Evolutionary conservation across 2,113 vertebrate genomes (phyloP).

Genomic region (Patagioenas fasciata): DNA sequence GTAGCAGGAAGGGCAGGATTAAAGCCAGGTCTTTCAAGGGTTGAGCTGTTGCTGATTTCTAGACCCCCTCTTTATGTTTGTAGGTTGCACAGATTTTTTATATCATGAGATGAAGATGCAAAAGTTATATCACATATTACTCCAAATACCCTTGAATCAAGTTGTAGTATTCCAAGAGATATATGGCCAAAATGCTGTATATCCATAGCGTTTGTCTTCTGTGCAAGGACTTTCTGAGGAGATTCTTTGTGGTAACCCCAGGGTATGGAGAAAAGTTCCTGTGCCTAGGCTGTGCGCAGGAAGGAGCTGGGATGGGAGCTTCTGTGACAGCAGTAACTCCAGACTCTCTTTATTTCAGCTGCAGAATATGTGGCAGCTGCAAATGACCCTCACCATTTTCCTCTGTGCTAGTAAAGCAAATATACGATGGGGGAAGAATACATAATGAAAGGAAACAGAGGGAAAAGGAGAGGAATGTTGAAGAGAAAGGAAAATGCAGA

Average conservation of each 20-base stretch:
- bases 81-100: neutral
- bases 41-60: neutral
- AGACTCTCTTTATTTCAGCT: neutral
- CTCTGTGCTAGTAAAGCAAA: neutral
- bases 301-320: neutral
- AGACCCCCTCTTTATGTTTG: neutral
- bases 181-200: neutral
- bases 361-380: fast-evolving
- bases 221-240: neutral
- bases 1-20: neutral
- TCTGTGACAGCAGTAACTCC: neutral
- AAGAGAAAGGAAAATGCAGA: neutral
- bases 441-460: neutral
- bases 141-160: neutral
- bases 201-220: neutral
- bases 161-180: neutral
- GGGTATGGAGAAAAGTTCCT: neutral
- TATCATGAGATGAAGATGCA: neutral
- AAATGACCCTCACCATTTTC: neutral
- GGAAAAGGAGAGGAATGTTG: neutral
- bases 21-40: neutral
- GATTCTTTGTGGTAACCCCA: neutral
- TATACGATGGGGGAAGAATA: fast-evolving
- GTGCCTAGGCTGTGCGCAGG: no score
- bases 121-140: neutral